Evolutionary conservation across 2,888 invertebrate species (phyloP), one percentile per base, ranked within the genome.

Genomic region (Entomobrya proxima): DNA sequence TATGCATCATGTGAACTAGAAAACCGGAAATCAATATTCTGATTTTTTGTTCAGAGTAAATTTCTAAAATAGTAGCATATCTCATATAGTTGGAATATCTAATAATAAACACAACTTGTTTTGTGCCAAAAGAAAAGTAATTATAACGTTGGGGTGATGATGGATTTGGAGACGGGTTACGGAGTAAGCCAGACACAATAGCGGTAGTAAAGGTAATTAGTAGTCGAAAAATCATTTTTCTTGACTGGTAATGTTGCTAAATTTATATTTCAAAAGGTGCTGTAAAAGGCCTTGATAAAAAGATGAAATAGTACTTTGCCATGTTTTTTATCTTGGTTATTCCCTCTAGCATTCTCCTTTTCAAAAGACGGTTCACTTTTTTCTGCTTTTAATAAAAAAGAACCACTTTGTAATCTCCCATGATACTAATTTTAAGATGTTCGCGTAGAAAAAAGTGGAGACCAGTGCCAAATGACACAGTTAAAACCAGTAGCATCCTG

Each of bases 401-500:
- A 35, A 50, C 58, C 32, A 75, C 30, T 44, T 47, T 40, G 64
- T 72, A 58, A 74, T 64, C 81, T 75, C 30, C 61, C 35, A 55
- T 21, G 61, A 72, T 75, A 55, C 81, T 76, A 86, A 81, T 81
- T 86, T 86, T 86, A 86, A 80, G 64, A 7, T 50, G 50, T 82
- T 58, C n/a, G 24, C 18, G 30, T 32, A 50, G 35, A 75, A 74
- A 77, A 74, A 77, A 35, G 11, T 74, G 81, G 69, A 77, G 50
- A 82, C 24, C 78, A 35, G 58, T 86, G 86, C 86, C 86, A 86
- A 86, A 86, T 82, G 86, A 86, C 86, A 86, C 86, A 81, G 86
- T 82, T 86, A 86, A 76, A 86, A 76, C 86, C 37, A 80, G 86
- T 76, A 81, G 50, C 55, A 86, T 86, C 86, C 81, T 81, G 80